Base-by-base conservation (phyloP, 2,888 invertebrate species). In the Sminthurinus aureus region DNA sequence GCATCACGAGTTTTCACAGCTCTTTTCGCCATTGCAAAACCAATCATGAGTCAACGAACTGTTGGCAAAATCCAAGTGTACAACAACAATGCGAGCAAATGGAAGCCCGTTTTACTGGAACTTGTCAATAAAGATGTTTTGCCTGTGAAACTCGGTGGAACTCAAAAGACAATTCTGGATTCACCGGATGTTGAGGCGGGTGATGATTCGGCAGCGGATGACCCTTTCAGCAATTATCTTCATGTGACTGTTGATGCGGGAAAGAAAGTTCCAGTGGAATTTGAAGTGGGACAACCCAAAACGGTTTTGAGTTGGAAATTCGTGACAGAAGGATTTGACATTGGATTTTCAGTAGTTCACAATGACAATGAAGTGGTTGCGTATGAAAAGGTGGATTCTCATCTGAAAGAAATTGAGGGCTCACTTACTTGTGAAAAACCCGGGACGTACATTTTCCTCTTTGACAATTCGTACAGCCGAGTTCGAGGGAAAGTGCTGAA, bases 1-100 rank as follows among this genome's bases (percentile, higher is more conserved):
- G 87, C 87, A 15, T 81, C 86, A n/a, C 22, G 84, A 51, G 79
- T 85, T 11, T 87, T 87, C 76, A n/a, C 84, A 64, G 75, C 86
- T 13, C 69, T 87, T 6, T 87, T 87, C 79, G 82, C 84, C 64
- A 51, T 87, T 26, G 73, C 86, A 13, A 87, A 86, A 66, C 87
- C 87, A 0, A 83, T 87, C 24, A 66, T 87, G 22, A 69, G 85
- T 3, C 82, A 83, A 1, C 80, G 87, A 15, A 85, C 86, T 12
- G 81, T 87, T 75, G 75, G 64, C 1, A 87, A 87, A 69, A 82
- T 87, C 0, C 13, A 80, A 6, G 81, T 87, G 2, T 85, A 22
- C 69, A 51, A 38, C 38, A 38, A 81, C 0, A 83, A 85, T 26
- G 51, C 58, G 20, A 69, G 69, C 3, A 81, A 85, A 71, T 87